A percentile compares a stretch with the other conserved stretches of the same genome.
phyloP scores from a whole-genome alignment of 2,888 invertebrate species.

The Cerastoderma edule region DNA sequence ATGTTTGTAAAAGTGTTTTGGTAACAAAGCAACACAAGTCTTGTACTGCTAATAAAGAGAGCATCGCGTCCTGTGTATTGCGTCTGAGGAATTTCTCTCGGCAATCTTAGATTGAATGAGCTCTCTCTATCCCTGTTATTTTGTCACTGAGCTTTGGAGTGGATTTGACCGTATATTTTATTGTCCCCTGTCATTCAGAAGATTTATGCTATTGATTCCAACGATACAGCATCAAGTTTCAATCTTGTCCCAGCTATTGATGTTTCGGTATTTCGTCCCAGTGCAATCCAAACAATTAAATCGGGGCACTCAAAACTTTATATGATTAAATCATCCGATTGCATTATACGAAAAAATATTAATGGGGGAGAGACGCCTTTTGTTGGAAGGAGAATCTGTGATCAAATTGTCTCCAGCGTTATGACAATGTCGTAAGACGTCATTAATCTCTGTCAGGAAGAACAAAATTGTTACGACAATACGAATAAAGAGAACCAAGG shows the following conservation, averaged over 20 bases:
- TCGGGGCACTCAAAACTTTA: slow-evolving; percentile 58
- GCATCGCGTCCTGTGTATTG: too few species aligned
- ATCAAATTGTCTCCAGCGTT: slow-evolving; percentile 59
- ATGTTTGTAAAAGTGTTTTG: too few species aligned
- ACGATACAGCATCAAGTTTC: slow-evolving; percentile 48
- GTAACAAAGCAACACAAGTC: too few species aligned
- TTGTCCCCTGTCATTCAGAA: slow-evolving; percentile 52
- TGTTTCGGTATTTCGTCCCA: slow-evolving; percentile 52
- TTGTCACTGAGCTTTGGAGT: slow-evolving; percentile 15
- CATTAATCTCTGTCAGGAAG: slow-evolving; percentile 58
- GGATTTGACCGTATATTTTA: slow-evolving; percentile 29
- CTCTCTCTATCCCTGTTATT: not conserved
- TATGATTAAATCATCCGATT: slow-evolving; percentile 56
- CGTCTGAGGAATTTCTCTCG: too few species aligned
- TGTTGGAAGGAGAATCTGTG: slow-evolving; percentile 47
- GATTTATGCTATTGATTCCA: slow-evolving; percentile 42
- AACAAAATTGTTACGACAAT: slow-evolving; percentile 61
- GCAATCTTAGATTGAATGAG: slow-evolving; percentile 18
- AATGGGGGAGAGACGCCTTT: slow-evolving; percentile 41
- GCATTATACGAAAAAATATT: slow-evolving; percentile 30
- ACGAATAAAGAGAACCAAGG: slow-evolving; percentile 28
- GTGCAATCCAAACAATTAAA: slow-evolving; percentile 59
- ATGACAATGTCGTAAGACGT: slow-evolving; percentile 60
- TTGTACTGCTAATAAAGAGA: too few species aligned
- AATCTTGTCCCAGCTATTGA: slow-evolving; percentile 56